Evolutionary conservation across 37 sponge, comb jelly and placozoan genomes (phyloP), one percentile per base, ranked within the genome.

Genomic region (Trichoplax adhaerens): DNA sequence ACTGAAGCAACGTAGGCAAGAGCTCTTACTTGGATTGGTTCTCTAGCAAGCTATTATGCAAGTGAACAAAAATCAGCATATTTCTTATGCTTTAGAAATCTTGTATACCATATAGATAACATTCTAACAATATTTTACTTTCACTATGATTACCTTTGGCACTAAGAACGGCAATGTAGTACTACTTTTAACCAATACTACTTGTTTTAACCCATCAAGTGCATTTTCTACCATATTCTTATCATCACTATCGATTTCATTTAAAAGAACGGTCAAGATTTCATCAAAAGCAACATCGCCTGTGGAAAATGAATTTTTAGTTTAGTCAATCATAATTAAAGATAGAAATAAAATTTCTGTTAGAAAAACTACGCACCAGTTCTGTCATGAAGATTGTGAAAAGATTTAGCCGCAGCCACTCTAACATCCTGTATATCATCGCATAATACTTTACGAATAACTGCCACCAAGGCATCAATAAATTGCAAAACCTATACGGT

Each of bases 361-460:
- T 0, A 70, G n/a, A 53, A 54, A n/a, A 3, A 75, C 48, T 62
- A 66, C 88, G 72, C n/a, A 83, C 94, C 94, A 5, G 87, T 67
- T n/a, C 78, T 79, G 66, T 82, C 66, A 77, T 98, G 91, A 0
- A 98, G 84, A 54, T 82, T 84, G 50, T 83, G 76, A 68, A 98
- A 98, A 51, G 99, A 87, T 58, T 79, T 65, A 49, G 99, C 94
- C 58, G 94, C 99, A 46, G 99, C 94, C 29, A 68, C 81, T 56
- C 99, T 68, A 50, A 98, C 99, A 6, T 84, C 86, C 29, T 77
- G 64, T 47, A 73, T 76, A 6, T 65, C 52, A 76, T 98, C 99
- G 68, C 83, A 73, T 58, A 98, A 84, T 4, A 88, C 87, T 4
- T 54, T 66, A 5, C 81, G 76, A 46, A 98, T 80, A 1, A 86